These are phyloP conservation scores for Parascotia fuliginaria DNA, from an alignment of 2,888 invertebrate species.

Conservation along the genomic window DNA sequence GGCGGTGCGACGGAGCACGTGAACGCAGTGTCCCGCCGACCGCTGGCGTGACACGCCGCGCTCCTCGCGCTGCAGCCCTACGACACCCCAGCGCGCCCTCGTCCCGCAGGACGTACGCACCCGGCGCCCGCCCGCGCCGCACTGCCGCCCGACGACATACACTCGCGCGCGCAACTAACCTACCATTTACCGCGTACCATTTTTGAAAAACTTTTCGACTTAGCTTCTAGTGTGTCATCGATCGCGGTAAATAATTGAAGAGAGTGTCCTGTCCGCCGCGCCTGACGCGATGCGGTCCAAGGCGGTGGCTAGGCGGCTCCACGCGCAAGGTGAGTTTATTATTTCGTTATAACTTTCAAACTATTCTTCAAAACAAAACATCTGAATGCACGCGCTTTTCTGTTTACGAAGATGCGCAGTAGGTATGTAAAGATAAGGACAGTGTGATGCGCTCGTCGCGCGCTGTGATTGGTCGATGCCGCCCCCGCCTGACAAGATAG, in stretches of 20 bases:
- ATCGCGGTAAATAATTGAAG: conserved; percentile 66
- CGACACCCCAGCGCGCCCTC: conserved; percentile 45
- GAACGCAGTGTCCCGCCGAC: conserved; percentile 84
- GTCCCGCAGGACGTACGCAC: conserved; percentile 67
- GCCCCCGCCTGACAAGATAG: conserved; percentile 85
- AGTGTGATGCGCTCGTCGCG: conserved; percentile 76
- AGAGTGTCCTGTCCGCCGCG: conserved; percentile 62
- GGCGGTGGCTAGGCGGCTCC: conserved; percentile 89
- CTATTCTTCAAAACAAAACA: conserved; percentile 6
- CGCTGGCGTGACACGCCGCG: conserved; percentile 83
- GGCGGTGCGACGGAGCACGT: conserved; percentile 72
- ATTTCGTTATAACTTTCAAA: conserved; percentile 19
- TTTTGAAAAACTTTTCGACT: conserved; percentile 64
- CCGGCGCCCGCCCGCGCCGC: conserved; percentile 69
- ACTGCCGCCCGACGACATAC: conserved; percentile 60
- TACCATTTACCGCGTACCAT: conserved; percentile 45
- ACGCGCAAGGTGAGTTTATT: conserved; percentile 87
- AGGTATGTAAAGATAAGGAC: conserved; percentile 73
- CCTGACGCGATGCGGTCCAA: conserved; percentile 88
- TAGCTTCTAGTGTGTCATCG: conserved; percentile 64
- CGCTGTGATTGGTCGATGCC: conserved; percentile 73
- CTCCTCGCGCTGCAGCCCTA: conserved; percentile 57
- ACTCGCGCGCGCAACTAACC: conserved; percentile 54
- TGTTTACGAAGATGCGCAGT: conserved; percentile 65
- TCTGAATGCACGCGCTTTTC: background rate